phyloP scores from a whole-genome alignment of 2,888 invertebrate species.

The Lasioglossum zephyrum region DNA sequence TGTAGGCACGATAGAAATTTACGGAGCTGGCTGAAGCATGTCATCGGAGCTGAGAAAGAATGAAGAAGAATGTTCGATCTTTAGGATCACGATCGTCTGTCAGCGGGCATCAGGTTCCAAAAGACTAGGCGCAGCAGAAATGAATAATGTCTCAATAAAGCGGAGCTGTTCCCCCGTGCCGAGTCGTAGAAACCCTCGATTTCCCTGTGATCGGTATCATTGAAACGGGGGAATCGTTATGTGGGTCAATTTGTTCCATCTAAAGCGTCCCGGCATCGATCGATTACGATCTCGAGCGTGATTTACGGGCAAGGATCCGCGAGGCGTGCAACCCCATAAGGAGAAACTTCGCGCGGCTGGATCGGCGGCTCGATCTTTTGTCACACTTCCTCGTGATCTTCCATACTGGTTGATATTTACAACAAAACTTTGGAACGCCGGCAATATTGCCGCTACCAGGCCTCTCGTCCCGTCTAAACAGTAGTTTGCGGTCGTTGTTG shows the following conservation, averaged over 20 bases:
- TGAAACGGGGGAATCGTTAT: slow-evolving; percentile 56
- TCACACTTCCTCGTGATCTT: slow-evolving; percentile 42
- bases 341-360: slow-evolving; percentile 56
- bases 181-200: slow-evolving; percentile 18
- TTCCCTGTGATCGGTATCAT: slow-evolving; percentile 44
- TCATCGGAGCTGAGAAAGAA: background rate
- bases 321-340: slow-evolving; percentile 46
- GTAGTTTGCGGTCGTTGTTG: background rate
- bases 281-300: slow-evolving; percentile 66
- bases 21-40: background rate
- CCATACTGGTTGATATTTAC: slow-evolving; percentile 38
- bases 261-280: slow-evolving; percentile 49
- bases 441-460: slow-evolving; percentile 5
- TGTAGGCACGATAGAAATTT: background rate
- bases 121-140: background rate
- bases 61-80: background rate
- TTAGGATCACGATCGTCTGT: background rate
- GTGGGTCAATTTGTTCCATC: slow-evolving; percentile 65
- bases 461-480: slow-evolving; percentile 2
- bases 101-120: background rate
- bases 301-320: slow-evolving; percentile 61
- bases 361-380: slow-evolving; percentile 49
- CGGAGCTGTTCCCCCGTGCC: background rate
- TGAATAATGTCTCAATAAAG: slow-evolving; percentile 41
- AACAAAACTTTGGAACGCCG: slow-evolving; percentile 8